phyloP scores from a whole-genome alignment of 1,140 invertebrate genomes.

The Paracyclopina nana region DNA sequence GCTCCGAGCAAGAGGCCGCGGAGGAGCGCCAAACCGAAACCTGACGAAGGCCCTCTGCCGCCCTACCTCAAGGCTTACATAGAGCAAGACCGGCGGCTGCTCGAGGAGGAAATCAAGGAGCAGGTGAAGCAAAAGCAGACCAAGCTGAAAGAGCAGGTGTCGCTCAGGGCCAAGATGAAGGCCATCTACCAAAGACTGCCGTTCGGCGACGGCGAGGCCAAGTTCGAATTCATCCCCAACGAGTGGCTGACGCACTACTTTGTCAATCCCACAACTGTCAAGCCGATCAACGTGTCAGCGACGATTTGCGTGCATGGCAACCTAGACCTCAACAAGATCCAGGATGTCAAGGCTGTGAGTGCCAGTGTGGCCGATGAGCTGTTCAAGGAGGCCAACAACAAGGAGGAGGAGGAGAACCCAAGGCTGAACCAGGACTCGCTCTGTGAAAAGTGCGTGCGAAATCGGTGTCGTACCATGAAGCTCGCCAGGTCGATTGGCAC shows the following conservation, averaged over 20 bases:
- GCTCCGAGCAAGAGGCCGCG: too few relatives aligned
- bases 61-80: conserved; percentile 1
- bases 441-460: not conserved
- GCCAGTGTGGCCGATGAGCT: not conserved
- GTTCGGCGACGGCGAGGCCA: not conserved
- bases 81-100: conserved; percentile 1
- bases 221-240: conserved; percentile 10
- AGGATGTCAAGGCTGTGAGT: not conserved
- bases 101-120: conserved; percentile 15
- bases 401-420: too few relatives aligned
- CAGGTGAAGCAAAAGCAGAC: not conserved
- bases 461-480: not conserved
- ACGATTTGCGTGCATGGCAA: conserved; percentile 8
- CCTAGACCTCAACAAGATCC: conserved; percentile 1
- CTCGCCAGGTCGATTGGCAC: not conserved
- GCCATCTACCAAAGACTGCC: conserved; percentile 1
- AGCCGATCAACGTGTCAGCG: not conserved
- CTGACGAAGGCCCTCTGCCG: not conserved
- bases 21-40: not conserved
- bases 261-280: not conserved
- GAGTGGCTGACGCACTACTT: conserved; percentile 8
- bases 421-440: not conserved
- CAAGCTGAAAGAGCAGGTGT: not conserved
- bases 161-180: not conserved
- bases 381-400: not conserved